Conservation (phyloP, 2,888 invertebrate genomes). For the Lutraria lutraria region DNA sequence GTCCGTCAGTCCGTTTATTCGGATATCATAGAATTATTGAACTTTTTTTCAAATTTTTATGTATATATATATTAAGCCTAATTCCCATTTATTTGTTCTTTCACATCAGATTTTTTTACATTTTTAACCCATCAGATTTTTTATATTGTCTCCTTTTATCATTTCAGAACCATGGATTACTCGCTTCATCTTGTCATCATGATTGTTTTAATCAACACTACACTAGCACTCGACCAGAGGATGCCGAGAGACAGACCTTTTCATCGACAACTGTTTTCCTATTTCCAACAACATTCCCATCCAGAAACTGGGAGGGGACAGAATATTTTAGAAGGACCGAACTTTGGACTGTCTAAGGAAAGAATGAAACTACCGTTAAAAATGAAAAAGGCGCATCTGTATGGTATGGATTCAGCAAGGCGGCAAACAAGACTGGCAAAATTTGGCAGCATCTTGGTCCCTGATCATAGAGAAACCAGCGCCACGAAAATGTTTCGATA, state of each 20-base stretch:
- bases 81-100: too few relatives aligned
- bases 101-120: too few relatives aligned
- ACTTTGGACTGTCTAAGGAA: neutral
- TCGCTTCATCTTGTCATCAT: neutral
- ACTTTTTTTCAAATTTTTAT: too few relatives aligned
- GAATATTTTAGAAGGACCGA: neutral
- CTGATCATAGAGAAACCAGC: neutral
- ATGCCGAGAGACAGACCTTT: neutral
- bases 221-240: neutral
- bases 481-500: neutral
- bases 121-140: too few relatives aligned
- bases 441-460: constrained; percentile 54
- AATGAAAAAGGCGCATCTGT: neutral
- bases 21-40: neutral
- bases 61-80: too few relatives aligned
- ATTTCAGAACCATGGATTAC: constrained; percentile 16
- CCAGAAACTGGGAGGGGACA: neutral
- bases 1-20: neutral
- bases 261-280: neutral
- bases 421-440: constrained; percentile 54
- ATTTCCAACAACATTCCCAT: constrained; percentile 6
- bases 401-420: constrained; percentile 1
- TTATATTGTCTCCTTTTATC: neutral
- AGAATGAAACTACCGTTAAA: neutral
- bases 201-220: neutral